Conservation (phyloP, 92 coral and sea anemone species). For the Epizoanthus illoricatus region DNA sequence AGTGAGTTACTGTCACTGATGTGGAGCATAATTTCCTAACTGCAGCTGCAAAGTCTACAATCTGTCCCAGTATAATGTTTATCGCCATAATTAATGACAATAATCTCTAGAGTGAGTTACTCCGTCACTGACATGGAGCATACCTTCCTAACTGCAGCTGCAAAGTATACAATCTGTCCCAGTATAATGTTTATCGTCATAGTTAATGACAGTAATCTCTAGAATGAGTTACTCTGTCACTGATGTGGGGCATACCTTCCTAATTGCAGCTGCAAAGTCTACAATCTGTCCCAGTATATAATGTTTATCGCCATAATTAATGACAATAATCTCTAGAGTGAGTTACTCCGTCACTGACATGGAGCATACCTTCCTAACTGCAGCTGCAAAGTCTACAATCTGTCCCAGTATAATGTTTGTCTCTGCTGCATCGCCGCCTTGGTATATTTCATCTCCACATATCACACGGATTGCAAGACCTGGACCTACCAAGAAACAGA, state of each 20-base stretch:
- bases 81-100: no score
- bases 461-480: constrained; percentile 95
- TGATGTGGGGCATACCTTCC: constrained; percentile 51
- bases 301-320: no score
- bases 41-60: constrained; percentile 85
- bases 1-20: no score
- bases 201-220: no score
- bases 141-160: constrained; percentile 75
- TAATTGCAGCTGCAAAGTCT: constrained; percentile 76
- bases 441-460: constrained; percentile 91
- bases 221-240: background rate
- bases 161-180: constrained; percentile 91
- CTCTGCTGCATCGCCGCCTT: constrained; percentile 83
- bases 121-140: no score
- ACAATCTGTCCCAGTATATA: constrained; percentile 88
- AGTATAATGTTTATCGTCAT: no score
- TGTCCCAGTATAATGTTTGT: constrained; percentile 90
- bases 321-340: no score
- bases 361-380: constrained; percentile 64
- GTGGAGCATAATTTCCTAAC: constrained; percentile 67
- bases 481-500: constrained; percentile 61
- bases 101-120: no score
- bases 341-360: background rate
- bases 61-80: constrained; percentile 81
- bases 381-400: constrained; percentile 85